These are phyloP conservation scores for Tetheella fluctuosa DNA, from an alignment of 2,888 invertebrate genomes.

Conservation along the genomic window DNA sequence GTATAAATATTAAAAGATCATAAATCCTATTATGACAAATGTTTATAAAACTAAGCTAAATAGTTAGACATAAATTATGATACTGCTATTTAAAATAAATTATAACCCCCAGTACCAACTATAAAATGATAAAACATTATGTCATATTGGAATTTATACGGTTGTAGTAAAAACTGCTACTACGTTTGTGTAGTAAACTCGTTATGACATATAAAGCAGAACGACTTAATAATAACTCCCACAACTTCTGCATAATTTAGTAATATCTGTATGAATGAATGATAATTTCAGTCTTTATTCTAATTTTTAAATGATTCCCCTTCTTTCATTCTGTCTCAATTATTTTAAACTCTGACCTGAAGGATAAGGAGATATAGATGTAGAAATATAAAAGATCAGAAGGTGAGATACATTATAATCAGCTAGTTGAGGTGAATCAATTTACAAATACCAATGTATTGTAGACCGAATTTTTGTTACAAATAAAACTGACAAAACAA, in stretches of 20 bases:
- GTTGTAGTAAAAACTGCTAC: too few relatives aligned
- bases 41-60: background rate
- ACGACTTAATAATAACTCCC: background rate
- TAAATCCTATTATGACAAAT: background rate
- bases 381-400: too few relatives aligned
- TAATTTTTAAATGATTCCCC: too few relatives aligned
- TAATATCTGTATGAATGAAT: background rate
- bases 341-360: too few relatives aligned
- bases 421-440: background rate
- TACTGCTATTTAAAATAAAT: too few relatives aligned
- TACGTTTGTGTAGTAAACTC: background rate
- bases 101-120: background rate
- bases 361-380: too few relatives aligned
- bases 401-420: too few relatives aligned
- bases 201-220: background rate
- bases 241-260: background rate
- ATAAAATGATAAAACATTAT: background rate
- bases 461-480: background rate
- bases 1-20: background rate
- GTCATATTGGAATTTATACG: background rate
- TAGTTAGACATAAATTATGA: too few relatives aligned
- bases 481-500: background rate
- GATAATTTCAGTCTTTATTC: background rate
- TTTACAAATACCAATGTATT: background rate
- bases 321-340: too few relatives aligned